Conservation (phyloP, 2,888 invertebrate genomes). For the Melieria omissa region DNA sequence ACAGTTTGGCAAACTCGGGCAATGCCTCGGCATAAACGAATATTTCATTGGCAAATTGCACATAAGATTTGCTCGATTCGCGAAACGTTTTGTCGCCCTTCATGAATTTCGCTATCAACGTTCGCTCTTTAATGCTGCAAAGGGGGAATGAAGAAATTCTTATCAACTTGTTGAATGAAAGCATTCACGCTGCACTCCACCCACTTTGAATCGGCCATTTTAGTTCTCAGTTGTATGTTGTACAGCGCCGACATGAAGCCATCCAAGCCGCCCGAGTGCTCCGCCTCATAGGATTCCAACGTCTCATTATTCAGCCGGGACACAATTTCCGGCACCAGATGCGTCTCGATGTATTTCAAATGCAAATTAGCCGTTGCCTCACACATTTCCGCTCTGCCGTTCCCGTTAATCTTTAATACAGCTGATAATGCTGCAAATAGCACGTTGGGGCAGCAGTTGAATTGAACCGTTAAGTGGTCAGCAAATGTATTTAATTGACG, state of each 20-base stretch:
- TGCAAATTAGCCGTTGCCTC: conserved; percentile 42
- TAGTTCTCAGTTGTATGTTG: conserved; percentile 51
- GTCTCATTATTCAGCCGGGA: conserved; percentile 51
- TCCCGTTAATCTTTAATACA: too few relatives aligned
- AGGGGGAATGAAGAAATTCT: background rate
- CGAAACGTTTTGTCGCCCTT: conserved; percentile 60
- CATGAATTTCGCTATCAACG: conserved; percentile 62
- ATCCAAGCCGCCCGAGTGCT: conserved; percentile 58
- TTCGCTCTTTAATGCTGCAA: conserved; percentile 46
- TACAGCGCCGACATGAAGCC: conserved; percentile 65
- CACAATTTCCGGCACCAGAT: conserved; percentile 55
- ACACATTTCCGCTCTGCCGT: background rate
- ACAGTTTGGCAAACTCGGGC: conserved; percentile 56
- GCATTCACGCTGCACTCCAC: background rate
- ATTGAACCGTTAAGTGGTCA: too few relatives aligned
- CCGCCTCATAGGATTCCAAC: conserved; percentile 47
- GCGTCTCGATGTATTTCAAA: conserved; percentile 53
- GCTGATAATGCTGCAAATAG: too few relatives aligned
- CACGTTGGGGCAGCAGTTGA: too few relatives aligned
- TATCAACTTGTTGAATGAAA: background rate
- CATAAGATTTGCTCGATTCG: conserved; percentile 56
- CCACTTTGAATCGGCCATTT: conserved; percentile 33
- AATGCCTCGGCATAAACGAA: conserved; percentile 58
- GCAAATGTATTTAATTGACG: too few relatives aligned
- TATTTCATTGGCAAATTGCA: conserved; percentile 63